These are phyloP conservation scores for Epistrophe eligans DNA, from an alignment of 2,888 invertebrate species.

Conservation along the genomic window DNA sequence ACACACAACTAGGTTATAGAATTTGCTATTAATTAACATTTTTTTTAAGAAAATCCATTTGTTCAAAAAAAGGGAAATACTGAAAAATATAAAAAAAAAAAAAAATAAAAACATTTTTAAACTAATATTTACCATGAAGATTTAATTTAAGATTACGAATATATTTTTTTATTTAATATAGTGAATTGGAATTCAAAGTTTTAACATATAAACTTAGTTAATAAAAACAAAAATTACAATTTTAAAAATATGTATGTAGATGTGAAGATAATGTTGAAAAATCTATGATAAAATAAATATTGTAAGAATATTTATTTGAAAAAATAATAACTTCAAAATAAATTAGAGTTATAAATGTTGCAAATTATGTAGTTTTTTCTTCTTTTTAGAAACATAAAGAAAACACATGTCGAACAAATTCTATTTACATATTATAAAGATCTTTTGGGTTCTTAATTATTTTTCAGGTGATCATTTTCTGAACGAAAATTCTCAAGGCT, in stretches of 20 bases:
- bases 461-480: too few relatives aligned
- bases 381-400: not conserved
- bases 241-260: not conserved
- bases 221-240: not conserved
- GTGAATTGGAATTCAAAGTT: conserved; percentile 8
- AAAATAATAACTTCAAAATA: conserved; percentile 16
- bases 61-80: not conserved
- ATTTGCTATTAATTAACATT: conserved; percentile 2
- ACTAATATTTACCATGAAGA: not conserved
- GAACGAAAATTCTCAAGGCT: too few relatives aligned
- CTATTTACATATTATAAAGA: too few relatives aligned
- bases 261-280: not conserved
- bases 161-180: conserved; percentile 26
- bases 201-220: not conserved
- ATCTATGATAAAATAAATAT: not conserved
- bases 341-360: conserved; percentile 23
- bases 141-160: conserved; percentile 16
- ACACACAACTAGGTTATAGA: not conserved
- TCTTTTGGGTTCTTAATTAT: too few relatives aligned
- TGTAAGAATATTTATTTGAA: conserved; percentile 1
- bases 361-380: not conserved
- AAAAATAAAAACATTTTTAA: not conserved
- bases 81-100: not conserved
- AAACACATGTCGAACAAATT: too few relatives aligned
- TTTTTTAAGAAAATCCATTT: not conserved